These are phyloP conservation scores for Solenopsis fugax DNA, from an alignment of 1,140 invertebrate genomes.

Conservation along the genomic window DNA sequence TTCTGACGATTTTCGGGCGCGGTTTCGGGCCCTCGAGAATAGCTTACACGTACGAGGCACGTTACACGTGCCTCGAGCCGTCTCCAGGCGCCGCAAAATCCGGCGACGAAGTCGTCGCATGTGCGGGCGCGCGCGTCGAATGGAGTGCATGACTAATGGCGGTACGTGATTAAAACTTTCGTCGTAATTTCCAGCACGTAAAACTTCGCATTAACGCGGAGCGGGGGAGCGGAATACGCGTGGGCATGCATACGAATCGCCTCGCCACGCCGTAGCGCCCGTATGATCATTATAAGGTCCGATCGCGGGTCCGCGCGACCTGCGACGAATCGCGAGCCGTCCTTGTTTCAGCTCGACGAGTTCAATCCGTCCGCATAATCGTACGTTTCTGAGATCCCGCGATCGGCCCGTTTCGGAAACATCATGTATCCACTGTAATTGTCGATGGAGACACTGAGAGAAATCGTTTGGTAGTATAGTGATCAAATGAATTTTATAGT, in stretches of 20 bases:
- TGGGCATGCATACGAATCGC: conserved; percentile 33
- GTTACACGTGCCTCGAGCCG: conserved; percentile 16
- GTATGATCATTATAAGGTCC: conserved; percentile 21
- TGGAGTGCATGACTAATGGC: conserved; percentile 81
- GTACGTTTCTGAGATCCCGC: not conserved
- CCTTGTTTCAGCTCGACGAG: conserved; percentile 6
- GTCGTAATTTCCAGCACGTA: conserved; percentile 79
- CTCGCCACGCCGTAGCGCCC: not conserved
- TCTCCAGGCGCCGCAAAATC: conserved; percentile 37
- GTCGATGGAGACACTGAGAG: too few relatives aligned
- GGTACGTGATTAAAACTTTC: conserved; percentile 83
- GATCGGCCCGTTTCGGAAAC: conserved; percentile 33
- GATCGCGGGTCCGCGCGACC: not conserved
- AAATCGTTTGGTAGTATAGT: too few relatives aligned
- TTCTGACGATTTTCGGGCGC: not conserved
- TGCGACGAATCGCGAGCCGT: not conserved
- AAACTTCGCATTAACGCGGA: conserved; percentile 59
- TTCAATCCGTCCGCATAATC: conserved; percentile 4
- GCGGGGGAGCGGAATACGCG: not conserved
- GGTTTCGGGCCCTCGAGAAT: conserved; percentile 39
- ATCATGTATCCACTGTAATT: not conserved
- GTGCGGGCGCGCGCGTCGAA: conserved; percentile 51
- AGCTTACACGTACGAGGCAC: conserved; percentile 40
- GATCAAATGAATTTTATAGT: too few relatives aligned
- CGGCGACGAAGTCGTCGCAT: conserved; percentile 8